phyloP scores from a whole-genome alignment of 2,797 vertebrate species.

The Phoxinus dragarum region DNA sequence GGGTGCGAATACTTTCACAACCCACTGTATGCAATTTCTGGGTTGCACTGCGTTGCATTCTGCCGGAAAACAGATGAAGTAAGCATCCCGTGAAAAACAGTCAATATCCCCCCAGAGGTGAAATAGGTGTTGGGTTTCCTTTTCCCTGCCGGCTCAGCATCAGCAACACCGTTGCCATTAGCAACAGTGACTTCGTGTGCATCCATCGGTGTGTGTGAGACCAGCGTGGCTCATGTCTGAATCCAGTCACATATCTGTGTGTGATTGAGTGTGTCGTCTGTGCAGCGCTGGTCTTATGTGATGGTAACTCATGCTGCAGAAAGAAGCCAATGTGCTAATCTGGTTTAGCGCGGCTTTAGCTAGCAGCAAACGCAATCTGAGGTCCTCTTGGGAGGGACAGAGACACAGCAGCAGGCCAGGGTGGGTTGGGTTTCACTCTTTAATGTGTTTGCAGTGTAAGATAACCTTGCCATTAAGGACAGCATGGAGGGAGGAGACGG shows the following conservation, averaged over 20 bases:
- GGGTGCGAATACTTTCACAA: background rate
- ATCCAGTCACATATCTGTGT: slow-evolving; percentile 42
- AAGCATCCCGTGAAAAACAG: background rate
- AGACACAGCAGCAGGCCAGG: slow-evolving; percentile 60
- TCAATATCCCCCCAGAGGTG: slow-evolving; percentile 23
- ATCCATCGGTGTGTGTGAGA: slow-evolving; percentile 2
- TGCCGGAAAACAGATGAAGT: slow-evolving; percentile 15
- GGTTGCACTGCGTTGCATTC: background rate
- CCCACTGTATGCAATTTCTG: background rate
- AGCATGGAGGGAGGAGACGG: slow-evolving; percentile 31
- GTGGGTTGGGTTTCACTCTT: slow-evolving; percentile 79
- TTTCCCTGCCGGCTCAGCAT: slow-evolving; percentile 39
- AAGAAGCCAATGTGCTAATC: slow-evolving; percentile 57
- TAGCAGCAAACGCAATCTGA: slow-evolving; percentile 67
- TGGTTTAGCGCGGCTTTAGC: slow-evolving; percentile 52
- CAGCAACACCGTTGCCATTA: slow-evolving; percentile 17
- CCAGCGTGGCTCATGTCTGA: slow-evolving; percentile 38
- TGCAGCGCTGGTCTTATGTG: background rate
- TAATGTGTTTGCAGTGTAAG: slow-evolving; percentile 63
- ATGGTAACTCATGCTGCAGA: slow-evolving; percentile 21
- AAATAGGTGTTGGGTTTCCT: slow-evolving; percentile 27
- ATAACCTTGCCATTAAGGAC: slow-evolving; percentile 68
- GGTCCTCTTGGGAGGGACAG: slow-evolving; percentile 65
- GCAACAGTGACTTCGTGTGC: slow-evolving; percentile 11
- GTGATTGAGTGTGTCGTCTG: slow-evolving; percentile 9